Evolutionary conservation across 2,113 vertebrate species (phyloP), one percentile per base, ranked within the genome.

Genomic region (Plecturocebus donacophilus): DNA sequence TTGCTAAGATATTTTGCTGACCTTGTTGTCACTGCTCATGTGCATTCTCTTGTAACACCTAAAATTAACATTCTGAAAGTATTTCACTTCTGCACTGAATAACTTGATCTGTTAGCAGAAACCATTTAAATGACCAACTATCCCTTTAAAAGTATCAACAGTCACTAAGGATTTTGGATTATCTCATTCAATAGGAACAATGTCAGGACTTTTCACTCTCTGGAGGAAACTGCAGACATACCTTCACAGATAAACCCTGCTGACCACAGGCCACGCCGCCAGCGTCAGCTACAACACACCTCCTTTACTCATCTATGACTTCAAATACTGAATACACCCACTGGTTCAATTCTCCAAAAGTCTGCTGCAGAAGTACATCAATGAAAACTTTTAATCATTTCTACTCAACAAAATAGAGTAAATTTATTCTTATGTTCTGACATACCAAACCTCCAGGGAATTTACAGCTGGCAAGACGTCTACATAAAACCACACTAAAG

Each of bases 271-370:
- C 16, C 49, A 35, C 6, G 5, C 27, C 3, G 0, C 91, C n/a
- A 32, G 40, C 10, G 3, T 35, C 40, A 42, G 7, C 23, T 1
- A 42, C 38, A 1, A 25, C 32, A 5, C 0, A 3, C 7, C 25
- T 21, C 4, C 35, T 32, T 38, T 49, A 23, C 27, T 13, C 30
- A 10, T 13, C 56, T 14, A 1, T 7, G 0, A 7, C 45, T 17
- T 52, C 32, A 4, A 0, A n/a, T 1, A 56, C 47, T 4, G 32
- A n/a, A 16, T 16, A 8, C 0, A 0, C 32, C 38, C 5, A 21
- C 19, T 10, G 0, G 0, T 27, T 38, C 58, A 12, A 5, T 5
- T 76, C 66, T 76, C 61, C 71, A 30, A 9, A 42, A 58, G 35
- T 1, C 9, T 56, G 42, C 32, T 52, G 35, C 1, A 45, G 38